Base-by-base conservation (phyloP, 1,140 invertebrate species). In the Papilio polytes region DNA sequence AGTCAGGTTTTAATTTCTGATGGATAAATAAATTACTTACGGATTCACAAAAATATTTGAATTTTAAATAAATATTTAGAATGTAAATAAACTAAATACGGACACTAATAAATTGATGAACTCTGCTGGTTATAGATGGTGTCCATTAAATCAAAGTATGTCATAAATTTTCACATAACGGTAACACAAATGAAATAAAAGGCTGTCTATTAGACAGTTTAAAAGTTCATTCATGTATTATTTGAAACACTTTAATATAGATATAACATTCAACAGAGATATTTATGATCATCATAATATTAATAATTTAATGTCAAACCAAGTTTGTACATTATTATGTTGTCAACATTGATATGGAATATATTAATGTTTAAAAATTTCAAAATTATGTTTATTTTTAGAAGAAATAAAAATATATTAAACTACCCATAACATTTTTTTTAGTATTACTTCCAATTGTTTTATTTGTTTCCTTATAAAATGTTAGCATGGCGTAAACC, bases 221-320 rank as follows among this genome's bases (percentile, higher is more conserved):
- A 63, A 63, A 70, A 70, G 26, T 31, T 70, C 63, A 70, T 70
- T 70, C 63, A 31, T 31, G 26, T 70, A 70, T 70, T 70, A 70
- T 18, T 70, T 70, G 36, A 70, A 70, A 70, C 20, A 63, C 26
- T 70, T 56, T 1, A 70, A 31, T 70, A 31, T 70, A 70, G 26
- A 63, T 26, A 63, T 36, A 70, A 70, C 12, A 70, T 70, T 66
- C 26, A 70, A 70, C 63, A 3, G 20, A 3, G 26, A 70, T 1
- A 70, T 63, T 63, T 63, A 63, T 63, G 59, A 70, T 12, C 26
- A 70, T 15, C 22, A 31, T 70, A 13, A 70, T 70, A 26, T 63
- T 10, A 63, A 26, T 31, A 31, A 22, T 66, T 66, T 31, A 26
- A 66, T 66, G 3, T 26, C 26, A 31, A 4, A 66, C n/a, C 56